Conservation (phyloP, 2,797 vertebrate species). For the Pseudochaenichthys georgianus region DNA sequence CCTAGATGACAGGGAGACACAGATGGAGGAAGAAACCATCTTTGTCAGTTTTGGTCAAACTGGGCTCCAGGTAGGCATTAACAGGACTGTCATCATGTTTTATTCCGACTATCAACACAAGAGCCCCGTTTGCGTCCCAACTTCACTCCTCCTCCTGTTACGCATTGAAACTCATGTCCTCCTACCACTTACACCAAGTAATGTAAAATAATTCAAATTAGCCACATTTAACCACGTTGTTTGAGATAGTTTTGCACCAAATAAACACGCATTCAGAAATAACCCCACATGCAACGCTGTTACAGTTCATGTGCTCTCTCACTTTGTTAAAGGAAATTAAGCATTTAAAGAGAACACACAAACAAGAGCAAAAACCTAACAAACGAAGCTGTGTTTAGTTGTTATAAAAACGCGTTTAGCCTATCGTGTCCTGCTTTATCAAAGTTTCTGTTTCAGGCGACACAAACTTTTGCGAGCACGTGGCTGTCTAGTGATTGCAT, state of each 20-base stretch:
- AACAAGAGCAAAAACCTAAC: neutral
- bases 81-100: constrained; percentile 79
- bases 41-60: constrained; percentile 69
- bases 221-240: neutral
- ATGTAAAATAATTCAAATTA: constrained; percentile 53
- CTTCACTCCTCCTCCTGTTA: constrained; percentile 78
- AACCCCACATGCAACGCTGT: constrained; percentile 10
- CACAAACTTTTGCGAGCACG: constrained; percentile 81
- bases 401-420: neutral
- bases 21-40: constrained; percentile 78
- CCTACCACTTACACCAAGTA: constrained; percentile 63
- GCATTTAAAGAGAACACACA: constrained; percentile 26
- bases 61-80: constrained; percentile 69
- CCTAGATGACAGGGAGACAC: constrained; percentile 81
- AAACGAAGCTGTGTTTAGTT: neutral
- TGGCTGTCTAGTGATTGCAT: constrained; percentile 84
- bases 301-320: constrained; percentile 20
- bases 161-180: constrained; percentile 73
- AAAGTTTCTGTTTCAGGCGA: constrained; percentile 57
- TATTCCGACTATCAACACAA: constrained; percentile 76
- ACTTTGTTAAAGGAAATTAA: constrained; percentile 29
- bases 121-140: constrained; percentile 67
- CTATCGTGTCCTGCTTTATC: constrained; percentile 19
- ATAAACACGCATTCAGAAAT: constrained; percentile 3
- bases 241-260: constrained; percentile 9